Base-by-base conservation (phyloP, 2,888 invertebrate species). In the Octonoba sinensis region DNA sequence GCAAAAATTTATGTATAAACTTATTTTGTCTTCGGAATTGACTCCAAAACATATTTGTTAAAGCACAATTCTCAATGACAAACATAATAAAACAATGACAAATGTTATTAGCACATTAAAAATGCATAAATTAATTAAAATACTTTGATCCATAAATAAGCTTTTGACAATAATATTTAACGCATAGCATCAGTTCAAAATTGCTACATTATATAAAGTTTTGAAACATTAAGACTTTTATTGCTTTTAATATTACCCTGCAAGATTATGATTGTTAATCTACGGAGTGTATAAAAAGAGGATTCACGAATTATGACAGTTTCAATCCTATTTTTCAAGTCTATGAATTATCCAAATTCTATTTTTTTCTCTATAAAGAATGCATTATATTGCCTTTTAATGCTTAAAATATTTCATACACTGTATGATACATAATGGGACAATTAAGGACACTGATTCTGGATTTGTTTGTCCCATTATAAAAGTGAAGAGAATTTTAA, bases 391-490 rank as follows among this genome's bases (percentile, higher is more conserved):
- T 47, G 49, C 20, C 46, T n/a, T 62, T 64, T 20, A 27, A 36
- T 18, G 13, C 60, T 27, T 46, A 62, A 62, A 62, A 62, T 62
- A 62, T n/a, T 36, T 44, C 62, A 62, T 46, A 46, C 62, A 36
- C 46, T 36, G 46, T 64, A 15, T 18, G 46, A 46, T 20, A 46
- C 18, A 65, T 20, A 65, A 3, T 49, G 65, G 24, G 65, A 65
- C 49, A 65, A 16, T 15, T 65, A 65, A 65, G 47, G 65, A 49
- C 65, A 65, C 65, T 65, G 47, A 20, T n/a, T 18, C 13, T 64
- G 44, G 15, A 47, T 64, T 64, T 36, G 20, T 49, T 22, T 49
- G 65, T 49, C 47, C 47, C 65, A 65, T 20, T 13, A 65, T 49
- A 16, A 65, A 24, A 46, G 64, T 20, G 62, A n/a, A 47, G 15